phyloP scores from a whole-genome alignment of 1,140 invertebrate genomes.

The Chelonus insularis region DNA sequence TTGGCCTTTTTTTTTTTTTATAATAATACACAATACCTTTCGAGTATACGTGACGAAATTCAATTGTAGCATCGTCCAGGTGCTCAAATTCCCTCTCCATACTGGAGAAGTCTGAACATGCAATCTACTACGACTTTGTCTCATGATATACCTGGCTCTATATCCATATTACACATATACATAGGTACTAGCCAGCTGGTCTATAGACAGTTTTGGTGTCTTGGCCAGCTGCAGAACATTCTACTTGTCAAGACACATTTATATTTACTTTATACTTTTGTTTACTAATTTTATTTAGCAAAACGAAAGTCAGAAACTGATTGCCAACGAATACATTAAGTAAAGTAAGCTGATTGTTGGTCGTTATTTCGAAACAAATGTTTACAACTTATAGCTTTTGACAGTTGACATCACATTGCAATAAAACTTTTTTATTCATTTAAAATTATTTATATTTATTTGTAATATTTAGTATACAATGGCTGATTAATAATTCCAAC shows the following conservation, averaged over 20 bases:
- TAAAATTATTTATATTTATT: too few relatives aligned
- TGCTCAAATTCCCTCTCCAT: constrained; percentile 7
- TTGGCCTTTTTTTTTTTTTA: neutral
- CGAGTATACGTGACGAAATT: constrained; percentile 3
- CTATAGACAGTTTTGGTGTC: neutral
- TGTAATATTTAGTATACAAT: too few relatives aligned
- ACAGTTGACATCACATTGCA: too few relatives aligned
- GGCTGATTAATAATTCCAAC: too few relatives aligned
- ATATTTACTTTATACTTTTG: neutral
- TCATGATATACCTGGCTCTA: constrained; percentile 11
- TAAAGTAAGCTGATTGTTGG: too few relatives aligned
- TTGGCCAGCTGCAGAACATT: constrained; percentile 24
- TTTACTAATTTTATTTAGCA: neutral
- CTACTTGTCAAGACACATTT: neutral
- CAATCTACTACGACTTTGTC: neutral
- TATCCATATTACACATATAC: neutral
- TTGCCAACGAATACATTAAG: too few relatives aligned
- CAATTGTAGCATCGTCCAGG: constrained; percentile 5
- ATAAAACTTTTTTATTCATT: too few relatives aligned
- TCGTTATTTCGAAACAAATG: too few relatives aligned
- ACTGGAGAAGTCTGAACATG: neutral
- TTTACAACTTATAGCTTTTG: too few relatives aligned
- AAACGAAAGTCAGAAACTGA: neutral
- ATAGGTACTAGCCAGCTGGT: constrained; percentile 7
- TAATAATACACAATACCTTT: neutral